A percentile compares a stretch with the other conserved stretches of the same genome.
phyloP scores from a whole-genome alignment of 2,888 invertebrate species.

The Trichacis sp. region DNA sequence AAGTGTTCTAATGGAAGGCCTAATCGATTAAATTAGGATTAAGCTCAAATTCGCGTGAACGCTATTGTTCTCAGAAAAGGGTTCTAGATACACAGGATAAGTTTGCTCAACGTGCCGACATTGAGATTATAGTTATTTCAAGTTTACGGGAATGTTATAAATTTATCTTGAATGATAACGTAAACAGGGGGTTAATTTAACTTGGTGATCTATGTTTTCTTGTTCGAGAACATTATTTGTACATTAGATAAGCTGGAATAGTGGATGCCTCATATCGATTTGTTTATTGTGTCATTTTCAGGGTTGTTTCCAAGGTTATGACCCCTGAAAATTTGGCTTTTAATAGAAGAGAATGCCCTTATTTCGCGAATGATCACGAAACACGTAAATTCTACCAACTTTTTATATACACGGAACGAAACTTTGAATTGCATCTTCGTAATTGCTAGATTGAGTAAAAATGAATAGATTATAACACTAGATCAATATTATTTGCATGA shows the following conservation, averaged over 20 bases:
- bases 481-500: too few relatives aligned
- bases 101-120: background rate
- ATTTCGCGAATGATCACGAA: too few relatives aligned
- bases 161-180: background rate
- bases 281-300: background rate
- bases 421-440: too few relatives aligned
- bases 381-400: too few relatives aligned
- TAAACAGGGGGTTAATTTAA: background rate
- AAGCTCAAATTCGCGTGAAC: background rate
- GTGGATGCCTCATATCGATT: background rate
- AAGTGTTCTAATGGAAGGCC: background rate
- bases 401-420: too few relatives aligned
- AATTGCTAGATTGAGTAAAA: too few relatives aligned
- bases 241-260: background rate
- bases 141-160: conserved; percentile 1
- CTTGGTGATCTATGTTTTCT: background rate
- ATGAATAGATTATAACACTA: too few relatives aligned
- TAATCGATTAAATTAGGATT: background rate
- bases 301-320: conserved; percentile 1
- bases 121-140: background rate
- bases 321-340: background rate
- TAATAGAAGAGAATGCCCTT: too few relatives aligned
- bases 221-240: background rate
- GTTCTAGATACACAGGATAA: background rate
- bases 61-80: background rate